These are phyloP conservation scores for Tinea trinotella DNA, from an alignment of 2,888 invertebrate species.

Conservation along the genomic window DNA sequence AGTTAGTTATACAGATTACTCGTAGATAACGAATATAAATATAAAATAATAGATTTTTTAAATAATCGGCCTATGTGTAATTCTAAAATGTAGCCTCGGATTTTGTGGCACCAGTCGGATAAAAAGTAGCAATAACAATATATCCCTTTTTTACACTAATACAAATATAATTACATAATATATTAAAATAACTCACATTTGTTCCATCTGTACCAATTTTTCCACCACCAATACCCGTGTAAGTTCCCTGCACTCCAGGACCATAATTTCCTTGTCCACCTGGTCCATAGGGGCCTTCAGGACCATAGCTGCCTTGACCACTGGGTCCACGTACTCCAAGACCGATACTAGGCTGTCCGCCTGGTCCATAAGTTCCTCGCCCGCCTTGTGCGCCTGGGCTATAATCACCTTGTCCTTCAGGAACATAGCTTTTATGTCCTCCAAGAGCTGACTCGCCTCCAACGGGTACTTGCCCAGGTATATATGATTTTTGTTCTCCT, in stretches of 20 bases:
- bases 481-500: background rate
- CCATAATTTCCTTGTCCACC: constrained; percentile 20
- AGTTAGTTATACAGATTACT: no score
- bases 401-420: background rate
- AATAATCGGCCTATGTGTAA: no score
- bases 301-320: background rate
- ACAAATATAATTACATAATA: no score
- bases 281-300: constrained; percentile 9
- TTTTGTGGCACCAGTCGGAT: no score
- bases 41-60: no score
- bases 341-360: background rate
- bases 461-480: no score
- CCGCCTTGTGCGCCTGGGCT: background rate
- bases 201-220: background rate
- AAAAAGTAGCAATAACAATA: no score
- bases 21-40: no score
- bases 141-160: no score
- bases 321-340: background rate
- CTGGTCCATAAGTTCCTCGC: constrained; percentile 8
- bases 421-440: background rate
- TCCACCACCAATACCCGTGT: constrained; percentile 18
- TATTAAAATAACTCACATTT: background rate
- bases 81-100: no score
- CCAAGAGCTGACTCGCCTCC: no score
- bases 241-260: constrained; percentile 20